Percentiles rank a stretch among this genome's conserved stretches.
Conservation (phyloP, 2,888 invertebrate species). For the Alloscopus bannaensis region DNA sequence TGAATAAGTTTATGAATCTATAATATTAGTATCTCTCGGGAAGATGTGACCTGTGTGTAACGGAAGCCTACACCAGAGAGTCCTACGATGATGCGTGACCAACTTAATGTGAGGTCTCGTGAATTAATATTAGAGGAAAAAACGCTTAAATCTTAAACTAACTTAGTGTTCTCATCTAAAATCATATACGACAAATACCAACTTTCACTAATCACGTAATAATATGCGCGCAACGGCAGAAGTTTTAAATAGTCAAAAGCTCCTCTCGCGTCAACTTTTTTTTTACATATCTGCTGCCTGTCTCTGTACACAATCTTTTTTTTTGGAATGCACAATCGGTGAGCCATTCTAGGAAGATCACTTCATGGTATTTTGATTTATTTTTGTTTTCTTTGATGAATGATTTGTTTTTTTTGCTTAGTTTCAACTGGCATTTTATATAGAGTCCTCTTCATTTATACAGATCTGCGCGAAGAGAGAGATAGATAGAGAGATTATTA, state of each 20-base stretch:
- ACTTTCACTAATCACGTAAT: no score
- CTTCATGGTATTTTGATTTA: conserved; percentile 63
- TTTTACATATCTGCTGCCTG: conserved; percentile 43
- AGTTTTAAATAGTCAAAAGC: conserved; percentile 46
- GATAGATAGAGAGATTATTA: no score
- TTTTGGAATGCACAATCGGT: conserved; percentile 63
- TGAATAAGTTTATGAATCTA: no score
- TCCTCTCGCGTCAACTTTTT: conserved; percentile 57
- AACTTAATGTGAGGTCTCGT: no score
- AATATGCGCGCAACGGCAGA: conserved; percentile 17
- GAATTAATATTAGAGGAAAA: no score
- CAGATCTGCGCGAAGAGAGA: no score
- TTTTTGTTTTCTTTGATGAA: conserved; percentile 50
- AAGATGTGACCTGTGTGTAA: no score
- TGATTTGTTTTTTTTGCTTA: conserved; percentile 37
- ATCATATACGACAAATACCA: no score
- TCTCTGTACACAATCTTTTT: conserved; percentile 56
- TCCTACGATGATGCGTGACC: no score
- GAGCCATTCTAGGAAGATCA: conserved; percentile 65
- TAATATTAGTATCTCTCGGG: no score
- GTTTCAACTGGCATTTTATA: conserved; percentile 45
- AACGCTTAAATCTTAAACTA: no score
- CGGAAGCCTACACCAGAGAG: no score
- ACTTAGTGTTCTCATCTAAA: not conserved
- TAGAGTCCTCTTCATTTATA: conserved; percentile 40